Conservation (phyloP, 2,888 invertebrate genomes). For the Sarcophaga subvicina region DNA sequence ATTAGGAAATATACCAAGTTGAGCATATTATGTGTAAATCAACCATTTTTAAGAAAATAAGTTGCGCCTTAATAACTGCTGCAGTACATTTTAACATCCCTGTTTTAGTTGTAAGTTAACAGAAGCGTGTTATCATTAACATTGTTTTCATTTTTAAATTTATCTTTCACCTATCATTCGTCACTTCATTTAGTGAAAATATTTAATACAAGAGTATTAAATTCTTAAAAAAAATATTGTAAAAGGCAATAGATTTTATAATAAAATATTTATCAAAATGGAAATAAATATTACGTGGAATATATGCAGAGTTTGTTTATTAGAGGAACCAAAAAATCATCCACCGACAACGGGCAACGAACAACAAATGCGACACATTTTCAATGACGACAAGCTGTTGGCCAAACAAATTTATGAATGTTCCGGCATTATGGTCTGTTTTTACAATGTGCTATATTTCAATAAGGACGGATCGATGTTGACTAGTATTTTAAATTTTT, state of each 20-base stretch:
- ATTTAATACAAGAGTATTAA: neutral
- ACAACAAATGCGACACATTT: conserved; percentile 62
- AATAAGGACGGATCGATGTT: neutral
- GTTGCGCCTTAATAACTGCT: no score
- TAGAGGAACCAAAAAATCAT: conserved; percentile 66
- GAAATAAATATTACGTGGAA: conserved; percentile 79
- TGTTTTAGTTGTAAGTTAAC: neutral
- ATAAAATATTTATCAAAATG: conserved; percentile 18
- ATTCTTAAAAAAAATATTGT: neutral
- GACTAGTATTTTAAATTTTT: neutral
- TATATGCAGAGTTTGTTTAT: conserved; percentile 76
- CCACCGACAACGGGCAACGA: neutral
- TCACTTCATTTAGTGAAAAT: neutral
- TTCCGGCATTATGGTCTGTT: conserved; percentile 70
- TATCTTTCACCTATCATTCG: neutral
- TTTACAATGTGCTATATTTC: neutral
- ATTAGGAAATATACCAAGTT: neutral
- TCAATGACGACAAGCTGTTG: conserved; percentile 67
- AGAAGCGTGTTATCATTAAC: neutral
- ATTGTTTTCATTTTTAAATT: conserved; percentile 9
- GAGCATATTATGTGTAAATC: neutral
- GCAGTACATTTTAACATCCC: neutral
- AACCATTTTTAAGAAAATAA: neutral
- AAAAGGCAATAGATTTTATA: neutral
- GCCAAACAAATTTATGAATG: conserved; percentile 70